Percentiles rank a stretch among this genome's conserved stretches.
Evolutionary conservation across 1,140 invertebrate species (phyloP).

Genomic region (Diprion similis): DNA sequence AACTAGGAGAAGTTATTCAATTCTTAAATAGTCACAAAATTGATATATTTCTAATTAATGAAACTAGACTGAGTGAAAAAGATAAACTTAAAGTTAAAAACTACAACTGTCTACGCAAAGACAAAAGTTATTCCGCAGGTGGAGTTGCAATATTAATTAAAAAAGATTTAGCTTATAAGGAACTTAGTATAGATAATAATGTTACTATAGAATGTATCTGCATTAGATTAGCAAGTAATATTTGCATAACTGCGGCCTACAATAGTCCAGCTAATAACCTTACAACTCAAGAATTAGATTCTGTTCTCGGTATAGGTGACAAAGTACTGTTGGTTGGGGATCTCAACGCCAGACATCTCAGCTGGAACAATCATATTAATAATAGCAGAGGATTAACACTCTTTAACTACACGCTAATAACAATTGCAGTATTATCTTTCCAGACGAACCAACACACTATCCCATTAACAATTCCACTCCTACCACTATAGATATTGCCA

Average conservation of each 20-base stretch:
- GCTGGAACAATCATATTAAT: slow-evolving; percentile 35
- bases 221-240: slow-evolving; percentile 35
- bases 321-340: slow-evolving; percentile 40
- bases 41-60: slow-evolving; percentile 36
- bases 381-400: slow-evolving; percentile 33
- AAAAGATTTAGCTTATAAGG: slow-evolving; percentile 25
- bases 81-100: slow-evolving; percentile 30
- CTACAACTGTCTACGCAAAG: slow-evolving; percentile 31
- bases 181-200: slow-evolving; percentile 13
- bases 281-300: slow-evolving; percentile 25
- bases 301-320: slow-evolving; percentile 26
- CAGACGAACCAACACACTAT: slow-evolving; percentile 33
- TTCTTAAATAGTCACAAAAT: slow-evolving; percentile 29
- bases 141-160: slow-evolving; percentile 36
- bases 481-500: slow-evolving; percentile 35
- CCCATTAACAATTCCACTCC: slow-evolving; percentile 32
- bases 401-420: slow-evolving; percentile 30
- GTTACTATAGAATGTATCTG: slow-evolving; percentile 23
- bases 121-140: slow-evolving; percentile 24
- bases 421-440: slow-evolving; percentile 32
- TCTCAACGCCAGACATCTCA: slow-evolving; percentile 36
- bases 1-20: slow-evolving; percentile 34
- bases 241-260: slow-evolving; percentile 33
- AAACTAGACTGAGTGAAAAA: slow-evolving; percentile 31
- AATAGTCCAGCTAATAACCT: slow-evolving; percentile 33